Conservation (phyloP, 2,888 invertebrate species). For the Halictus quadricinctus region DNA sequence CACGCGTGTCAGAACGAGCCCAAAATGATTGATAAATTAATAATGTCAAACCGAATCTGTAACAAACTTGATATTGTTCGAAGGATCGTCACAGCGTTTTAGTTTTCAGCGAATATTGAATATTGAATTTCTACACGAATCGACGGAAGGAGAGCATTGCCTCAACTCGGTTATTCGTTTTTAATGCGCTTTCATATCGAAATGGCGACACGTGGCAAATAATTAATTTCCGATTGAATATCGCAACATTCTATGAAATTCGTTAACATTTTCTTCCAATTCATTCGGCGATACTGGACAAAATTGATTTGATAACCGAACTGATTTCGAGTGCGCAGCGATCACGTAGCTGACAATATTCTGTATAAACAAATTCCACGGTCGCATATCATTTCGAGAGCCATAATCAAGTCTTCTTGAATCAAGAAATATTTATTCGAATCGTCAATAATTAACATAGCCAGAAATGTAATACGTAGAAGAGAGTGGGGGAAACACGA, state of each 20-base stretch:
- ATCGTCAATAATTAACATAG: not conserved
- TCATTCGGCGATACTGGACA: not conserved
- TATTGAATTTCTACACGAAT: not conserved
- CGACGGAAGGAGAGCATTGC: not conserved
- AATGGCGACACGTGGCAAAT: not conserved
- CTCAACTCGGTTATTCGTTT: not conserved
- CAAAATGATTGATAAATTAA: not conserved
- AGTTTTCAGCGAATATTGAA: not conserved
- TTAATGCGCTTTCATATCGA: not conserved
- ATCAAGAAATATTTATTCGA: not conserved
- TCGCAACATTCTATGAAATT: slow-evolving; percentile 7
- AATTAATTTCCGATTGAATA: slow-evolving; percentile 24
- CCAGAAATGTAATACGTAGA: not conserved
- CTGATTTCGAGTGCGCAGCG: not conserved
- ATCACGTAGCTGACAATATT: not conserved
- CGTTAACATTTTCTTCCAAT: slow-evolving; percentile 1
- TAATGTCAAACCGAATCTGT: not conserved
- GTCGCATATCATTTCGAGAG: not conserved
- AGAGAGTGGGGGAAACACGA: too few relatives aligned
- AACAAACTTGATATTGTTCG: not conserved
- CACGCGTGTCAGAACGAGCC: not conserved
- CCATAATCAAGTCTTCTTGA: not conserved
- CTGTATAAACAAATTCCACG: not conserved
- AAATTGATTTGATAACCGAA: not conserved
- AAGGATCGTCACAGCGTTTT: not conserved